These are phyloP conservation scores for Sinocyclocheilus anophthalmus DNA, from an alignment of 2,113 vertebrate species.

Conservation along the genomic window DNA sequence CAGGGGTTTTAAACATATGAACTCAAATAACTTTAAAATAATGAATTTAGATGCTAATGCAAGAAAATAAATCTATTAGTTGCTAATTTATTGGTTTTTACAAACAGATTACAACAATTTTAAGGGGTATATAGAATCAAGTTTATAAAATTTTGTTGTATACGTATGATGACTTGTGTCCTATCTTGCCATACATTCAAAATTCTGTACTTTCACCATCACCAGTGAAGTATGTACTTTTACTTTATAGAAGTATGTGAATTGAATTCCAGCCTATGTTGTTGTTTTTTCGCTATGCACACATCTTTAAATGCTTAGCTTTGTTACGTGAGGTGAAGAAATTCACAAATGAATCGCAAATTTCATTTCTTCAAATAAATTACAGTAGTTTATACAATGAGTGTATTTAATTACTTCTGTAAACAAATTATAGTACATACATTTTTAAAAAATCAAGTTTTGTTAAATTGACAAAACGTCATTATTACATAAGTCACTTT, in stretches of 20 bases:
- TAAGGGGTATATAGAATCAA: neutral
- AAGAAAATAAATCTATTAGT: neutral
- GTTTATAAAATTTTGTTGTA: neutral
- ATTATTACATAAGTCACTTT: too few relatives aligned
- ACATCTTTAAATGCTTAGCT: neutral
- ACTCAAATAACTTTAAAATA: neutral
- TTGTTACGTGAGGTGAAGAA: neutral
- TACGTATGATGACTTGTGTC: neutral
- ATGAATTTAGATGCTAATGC: neutral
- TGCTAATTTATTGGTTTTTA: neutral
- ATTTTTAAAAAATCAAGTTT: too few relatives aligned
- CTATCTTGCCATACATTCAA: neutral
- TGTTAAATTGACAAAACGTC: neutral
- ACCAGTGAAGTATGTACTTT: neutral
- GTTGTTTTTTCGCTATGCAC: neutral
- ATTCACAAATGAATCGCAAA: neutral
- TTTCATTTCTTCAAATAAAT: conserved; percentile 11
- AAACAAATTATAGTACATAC: neutral
- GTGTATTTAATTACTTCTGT: neutral
- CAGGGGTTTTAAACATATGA: neutral
- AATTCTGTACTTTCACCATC: neutral
- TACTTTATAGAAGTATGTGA: conserved; percentile 2
- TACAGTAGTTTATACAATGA: neutral
- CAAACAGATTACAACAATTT: neutral
- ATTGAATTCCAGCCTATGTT: neutral